Conservation (phyloP, 2,888 invertebrate species). For the Dryadula phaetusa region DNA sequence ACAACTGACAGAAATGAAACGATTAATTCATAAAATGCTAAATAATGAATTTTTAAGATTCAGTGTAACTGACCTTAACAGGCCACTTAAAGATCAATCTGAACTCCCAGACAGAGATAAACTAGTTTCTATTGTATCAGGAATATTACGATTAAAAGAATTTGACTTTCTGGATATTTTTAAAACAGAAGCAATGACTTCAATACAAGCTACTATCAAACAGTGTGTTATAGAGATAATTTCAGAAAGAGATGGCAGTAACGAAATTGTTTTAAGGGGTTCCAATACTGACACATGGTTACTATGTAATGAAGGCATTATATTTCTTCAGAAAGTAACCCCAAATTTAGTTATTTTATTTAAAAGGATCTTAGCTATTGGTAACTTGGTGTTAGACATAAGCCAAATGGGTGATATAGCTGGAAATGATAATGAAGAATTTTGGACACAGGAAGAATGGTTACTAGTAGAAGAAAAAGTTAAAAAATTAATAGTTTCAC, state of each 20-base stretch:
- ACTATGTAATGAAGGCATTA: conserved; percentile 88
- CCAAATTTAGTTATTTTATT: conserved; percentile 87
- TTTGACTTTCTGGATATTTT: conserved; percentile 94
- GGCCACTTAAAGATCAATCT: conserved; percentile 86
- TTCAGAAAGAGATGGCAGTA: conserved; percentile 74
- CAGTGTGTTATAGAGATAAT: conserved; percentile 92
- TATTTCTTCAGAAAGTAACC: conserved; percentile 87
- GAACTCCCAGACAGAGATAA: conserved; percentile 92
- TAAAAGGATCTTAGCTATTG: conserved; percentile 89
- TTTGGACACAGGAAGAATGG: conserved; percentile 89
- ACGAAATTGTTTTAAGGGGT: conserved; percentile 77
- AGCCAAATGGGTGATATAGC: conserved; percentile 85
- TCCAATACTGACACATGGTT: conserved; percentile 80
- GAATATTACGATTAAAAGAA: conserved; percentile 93
- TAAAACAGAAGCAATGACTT: conserved; percentile 94
- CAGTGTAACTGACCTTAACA: conserved; percentile 95
- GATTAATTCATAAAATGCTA: conserved; percentile 98
- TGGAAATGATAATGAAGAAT: conserved; percentile 86
- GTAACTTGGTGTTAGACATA: conserved; percentile 91
- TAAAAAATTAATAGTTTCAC: conserved; percentile 90
- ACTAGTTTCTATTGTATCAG: conserved; percentile 94
- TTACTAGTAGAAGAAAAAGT: conserved; percentile 88
- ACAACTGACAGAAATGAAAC: conserved; percentile 97
- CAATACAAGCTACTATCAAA: conserved; percentile 94
- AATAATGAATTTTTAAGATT: conserved; percentile 97